Base-by-base conservation (phyloP, 2,113 vertebrate species). In the Coreoperca whiteheadi region DNA sequence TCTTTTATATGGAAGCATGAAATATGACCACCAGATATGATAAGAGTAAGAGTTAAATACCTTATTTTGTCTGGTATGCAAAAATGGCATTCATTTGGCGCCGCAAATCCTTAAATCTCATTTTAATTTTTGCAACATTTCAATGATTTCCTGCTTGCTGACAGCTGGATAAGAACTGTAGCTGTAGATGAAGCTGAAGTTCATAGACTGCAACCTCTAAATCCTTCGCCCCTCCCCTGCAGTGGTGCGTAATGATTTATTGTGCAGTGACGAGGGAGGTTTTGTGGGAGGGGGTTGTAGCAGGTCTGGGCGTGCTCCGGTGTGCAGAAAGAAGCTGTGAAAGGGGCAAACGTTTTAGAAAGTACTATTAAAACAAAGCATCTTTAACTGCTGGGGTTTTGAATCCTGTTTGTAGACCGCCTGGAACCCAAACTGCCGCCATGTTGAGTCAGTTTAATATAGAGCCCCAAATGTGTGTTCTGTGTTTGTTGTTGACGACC, bases 171-270 rank as follows among this genome's bases (percentile, higher is more conserved):
- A 16, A 37, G 50, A 70, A 5, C 9, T 69, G 18, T 53, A 37
- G 32, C 59, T 12, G 23, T 43, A 50, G 20, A 32, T 32, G 57
- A 53, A 25, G 59, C 18, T n/a, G 21, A 34, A 41, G 18, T n/a
- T 50, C 30, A 25, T 6, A 16, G 34, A 4, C 43, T 14, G 46
- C n/a, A 9, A 11, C 56, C 34, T 54, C 51, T 71, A 23, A 50
- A 28, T 50, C 59, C 43, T 14, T 32, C 30, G 14, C 34, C 25
- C 59, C 39, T 71, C 59, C 70, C 59, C 59, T 28, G 15, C 21
- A 59, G 66, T 10, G 41, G 39, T 39, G 11, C 39, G 25, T 54
- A 61, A 71, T 84, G 81, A 82, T 89, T 86, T 87, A 75, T 73
- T 23, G 23, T 1, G 54, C 41, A 14, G 15, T n/a, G 23, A 64